Conservation (phyloP, 2,113 vertebrate genomes). For the Chiloscyllium plagiosum region DNA sequence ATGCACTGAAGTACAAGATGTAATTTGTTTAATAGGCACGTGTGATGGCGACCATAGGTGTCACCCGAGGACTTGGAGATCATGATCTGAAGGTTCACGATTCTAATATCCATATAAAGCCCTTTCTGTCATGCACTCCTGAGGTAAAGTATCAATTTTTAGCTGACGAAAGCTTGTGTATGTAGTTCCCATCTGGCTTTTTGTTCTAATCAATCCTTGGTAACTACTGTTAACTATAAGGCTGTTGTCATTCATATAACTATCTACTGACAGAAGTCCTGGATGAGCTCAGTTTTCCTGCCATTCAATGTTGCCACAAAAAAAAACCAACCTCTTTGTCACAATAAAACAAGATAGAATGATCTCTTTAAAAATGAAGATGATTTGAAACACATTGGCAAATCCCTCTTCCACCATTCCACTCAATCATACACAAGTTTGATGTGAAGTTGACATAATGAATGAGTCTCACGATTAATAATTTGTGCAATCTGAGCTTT, state of each 20-base stretch:
- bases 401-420: too few species aligned
- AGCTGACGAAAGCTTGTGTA: too few species aligned
- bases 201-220: neutral
- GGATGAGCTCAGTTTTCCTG: neutral
- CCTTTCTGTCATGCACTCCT: constrained; percentile 88
- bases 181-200: neutral
- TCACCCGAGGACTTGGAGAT: constrained; percentile 92
- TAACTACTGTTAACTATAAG: neutral
- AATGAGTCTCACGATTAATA: too few species aligned
- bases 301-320: neutral
- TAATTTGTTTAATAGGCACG: constrained; percentile 67
- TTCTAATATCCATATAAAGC: constrained; percentile 96
- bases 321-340: neutral
- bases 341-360: neutral
- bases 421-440: neutral
- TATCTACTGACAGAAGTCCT: neutral
- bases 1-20: neutral
- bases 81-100: constrained; percentile 94
- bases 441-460: neutral
- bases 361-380: neutral
- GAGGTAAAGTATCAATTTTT: constrained; percentile 64
- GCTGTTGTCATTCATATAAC: neutral
- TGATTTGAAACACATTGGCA: neutral
- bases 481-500: neutral
- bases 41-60: constrained; percentile 94